Conservation (phyloP, 2,113 vertebrate species). For the Cavia porcellus region DNA sequence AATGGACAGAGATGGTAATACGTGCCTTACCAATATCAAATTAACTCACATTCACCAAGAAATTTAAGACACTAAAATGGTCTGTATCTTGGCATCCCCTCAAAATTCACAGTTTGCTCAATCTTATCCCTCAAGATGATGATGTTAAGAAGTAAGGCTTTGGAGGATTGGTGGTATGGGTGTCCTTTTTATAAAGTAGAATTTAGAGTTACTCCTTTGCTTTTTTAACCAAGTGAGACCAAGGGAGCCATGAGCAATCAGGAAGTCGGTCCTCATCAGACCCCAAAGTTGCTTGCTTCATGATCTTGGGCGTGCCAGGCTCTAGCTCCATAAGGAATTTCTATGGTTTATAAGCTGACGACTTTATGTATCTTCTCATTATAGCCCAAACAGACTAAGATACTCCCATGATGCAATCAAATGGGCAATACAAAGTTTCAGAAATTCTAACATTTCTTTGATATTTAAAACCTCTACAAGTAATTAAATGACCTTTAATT, state of each 20-base stretch:
- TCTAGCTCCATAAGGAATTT: background rate
- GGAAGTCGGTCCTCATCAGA: background rate
- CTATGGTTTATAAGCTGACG: background rate
- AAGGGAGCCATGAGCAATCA: background rate
- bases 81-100: background rate
- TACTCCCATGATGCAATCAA: background rate
- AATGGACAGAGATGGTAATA: background rate
- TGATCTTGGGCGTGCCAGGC: background rate
- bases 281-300: background rate
- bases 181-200: background rate
- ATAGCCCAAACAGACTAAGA: background rate
- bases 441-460: constrained; percentile 1
- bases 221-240: background rate
- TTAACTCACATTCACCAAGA: background rate
- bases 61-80: background rate
- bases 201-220: background rate
- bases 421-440: background rate
- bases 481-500: background rate
- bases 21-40: background rate
- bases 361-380: background rate
- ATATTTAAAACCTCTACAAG: background rate
- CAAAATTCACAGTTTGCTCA: background rate
- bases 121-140: background rate
- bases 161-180: background rate
- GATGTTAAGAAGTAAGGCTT: background rate